phyloP scores from a whole-genome alignment of 2,888 invertebrate genomes.

The Rhagophthalmus giganteus region DNA sequence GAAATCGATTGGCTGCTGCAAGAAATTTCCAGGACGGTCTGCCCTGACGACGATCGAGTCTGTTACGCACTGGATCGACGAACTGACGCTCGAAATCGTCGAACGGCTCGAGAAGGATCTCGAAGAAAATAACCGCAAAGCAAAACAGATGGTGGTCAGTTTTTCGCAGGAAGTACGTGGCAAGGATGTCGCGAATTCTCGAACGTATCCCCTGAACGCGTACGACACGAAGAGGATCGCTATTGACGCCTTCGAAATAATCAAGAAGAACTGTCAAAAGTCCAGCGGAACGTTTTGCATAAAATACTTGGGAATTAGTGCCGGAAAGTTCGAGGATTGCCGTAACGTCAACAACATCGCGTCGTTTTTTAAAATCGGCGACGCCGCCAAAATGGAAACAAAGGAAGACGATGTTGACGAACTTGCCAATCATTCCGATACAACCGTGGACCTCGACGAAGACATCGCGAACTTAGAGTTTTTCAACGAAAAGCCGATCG shows the following conservation, averaged over 20 bases:
- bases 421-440: slow-evolving; percentile 3
- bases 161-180: slow-evolving; percentile 63
- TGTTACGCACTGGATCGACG: slow-evolving; percentile 78
- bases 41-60: slow-evolving; percentile 69
- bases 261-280: slow-evolving; percentile 60
- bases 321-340: slow-evolving; percentile 73
- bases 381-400: slow-evolving; percentile 28
- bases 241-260: slow-evolving; percentile 65
- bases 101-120: slow-evolving; percentile 82
- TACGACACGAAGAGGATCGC: slow-evolving; percentile 71
- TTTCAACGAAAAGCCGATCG: slow-evolving; percentile 12
- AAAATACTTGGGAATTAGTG: slow-evolving; percentile 75
- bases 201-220: slow-evolving; percentile 63
- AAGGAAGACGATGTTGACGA: neutral
- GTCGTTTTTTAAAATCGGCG: slow-evolving; percentile 60
- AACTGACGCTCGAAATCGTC: slow-evolving; percentile 79
- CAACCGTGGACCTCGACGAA: slow-evolving; percentile 12
- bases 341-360: slow-evolving; percentile 62
- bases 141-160: slow-evolving; percentile 77
- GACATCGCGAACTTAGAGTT: slow-evolving; percentile 13
- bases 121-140: slow-evolving; percentile 78
- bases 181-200: slow-evolving; percentile 66
- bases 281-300: slow-evolving; percentile 57
- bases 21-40: slow-evolving; percentile 84
- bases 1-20: slow-evolving; percentile 95